phyloP scores from a whole-genome alignment of 2,888 invertebrate species.

The Shargacucullia verbasci region DNA sequence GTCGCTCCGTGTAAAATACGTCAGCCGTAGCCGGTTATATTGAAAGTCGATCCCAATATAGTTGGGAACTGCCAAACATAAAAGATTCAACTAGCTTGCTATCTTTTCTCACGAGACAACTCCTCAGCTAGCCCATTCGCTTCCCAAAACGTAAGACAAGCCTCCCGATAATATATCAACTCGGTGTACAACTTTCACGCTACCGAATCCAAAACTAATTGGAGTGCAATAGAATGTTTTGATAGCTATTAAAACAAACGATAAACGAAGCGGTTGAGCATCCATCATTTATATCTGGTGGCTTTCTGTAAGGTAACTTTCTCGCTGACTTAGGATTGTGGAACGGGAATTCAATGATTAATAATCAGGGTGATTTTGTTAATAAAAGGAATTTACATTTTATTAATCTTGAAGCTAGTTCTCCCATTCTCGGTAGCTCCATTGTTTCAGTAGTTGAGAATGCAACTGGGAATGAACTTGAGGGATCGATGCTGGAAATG shows the following conservation, averaged over 20 bases:
- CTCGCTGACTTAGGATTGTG: conserved; percentile 25
- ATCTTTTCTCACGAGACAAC: too few relatives aligned
- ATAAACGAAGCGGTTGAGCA: conserved; percentile 46
- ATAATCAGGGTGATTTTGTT: conserved; percentile 42
- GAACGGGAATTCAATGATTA: conserved; percentile 18
- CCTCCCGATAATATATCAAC: conserved; percentile 45
- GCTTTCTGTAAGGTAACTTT: conserved; percentile 47
- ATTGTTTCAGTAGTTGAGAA: too few relatives aligned
- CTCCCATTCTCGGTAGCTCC: too few relatives aligned
- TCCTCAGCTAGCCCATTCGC: conserved; percentile 9
- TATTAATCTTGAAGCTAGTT: conserved; percentile 22
- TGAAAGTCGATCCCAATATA: too few relatives aligned
- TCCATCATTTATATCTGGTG: conserved; percentile 71
- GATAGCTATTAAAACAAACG: conserved; percentile 61
- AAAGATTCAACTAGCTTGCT: too few relatives aligned
- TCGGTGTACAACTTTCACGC: conserved; percentile 49
- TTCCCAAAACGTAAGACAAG: conserved; percentile 30
- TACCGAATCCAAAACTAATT: conserved; percentile 58
- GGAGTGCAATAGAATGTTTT: conserved; percentile 59
- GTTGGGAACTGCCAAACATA: too few relatives aligned
- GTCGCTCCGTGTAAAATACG: too few relatives aligned
- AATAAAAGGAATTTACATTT: conserved; percentile 42
- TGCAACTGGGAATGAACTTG: background rate
- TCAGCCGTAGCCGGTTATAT: too few relatives aligned
- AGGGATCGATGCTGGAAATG: too few relatives aligned